Evolutionary conservation across 1,140 invertebrate genomes (phyloP).

Genomic region (Ooceraea biroi): DNA sequence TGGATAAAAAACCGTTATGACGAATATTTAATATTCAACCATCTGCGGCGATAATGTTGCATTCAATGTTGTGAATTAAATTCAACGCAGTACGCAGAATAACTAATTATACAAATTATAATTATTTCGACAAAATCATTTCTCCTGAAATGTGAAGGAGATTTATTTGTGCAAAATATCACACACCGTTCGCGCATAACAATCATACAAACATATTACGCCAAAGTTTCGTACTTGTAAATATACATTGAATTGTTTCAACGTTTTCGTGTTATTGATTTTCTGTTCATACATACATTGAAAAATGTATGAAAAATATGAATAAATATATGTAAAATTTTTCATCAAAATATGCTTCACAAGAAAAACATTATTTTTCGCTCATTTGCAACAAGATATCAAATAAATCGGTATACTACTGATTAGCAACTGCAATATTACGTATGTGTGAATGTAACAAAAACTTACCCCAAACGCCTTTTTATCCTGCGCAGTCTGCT

Average conservation of each 20-base stretch:
- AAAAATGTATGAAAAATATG: neutral
- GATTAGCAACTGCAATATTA: too few relatives aligned
- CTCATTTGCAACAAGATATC: too few relatives aligned
- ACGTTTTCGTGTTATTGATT: neutral
- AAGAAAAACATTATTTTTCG: too few relatives aligned
- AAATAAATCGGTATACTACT: too few relatives aligned
- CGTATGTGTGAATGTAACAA: too few relatives aligned
- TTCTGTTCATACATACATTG: neutral
- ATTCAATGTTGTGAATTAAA: neutral
- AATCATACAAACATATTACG: neutral
- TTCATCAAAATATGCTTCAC: too few relatives aligned
- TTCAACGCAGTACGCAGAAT: neutral
- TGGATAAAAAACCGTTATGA: neutral
- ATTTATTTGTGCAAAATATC: neutral
- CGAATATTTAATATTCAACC: slow-evolving; percentile 3
- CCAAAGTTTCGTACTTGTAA: neutral
- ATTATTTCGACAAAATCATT: slow-evolving; percentile 25
- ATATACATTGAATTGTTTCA: slow-evolving; percentile 34
- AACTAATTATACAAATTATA: slow-evolving; percentile 5
- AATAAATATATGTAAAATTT: too few relatives aligned
- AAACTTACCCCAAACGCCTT: slow-evolving; percentile 4
- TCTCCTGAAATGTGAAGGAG: neutral
- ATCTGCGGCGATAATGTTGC: neutral
- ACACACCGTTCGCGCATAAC: neutral
- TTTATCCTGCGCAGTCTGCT: neutral